Conservation (phyloP, 2,888 invertebrate species). For the Dexiosoma caninum region DNA sequence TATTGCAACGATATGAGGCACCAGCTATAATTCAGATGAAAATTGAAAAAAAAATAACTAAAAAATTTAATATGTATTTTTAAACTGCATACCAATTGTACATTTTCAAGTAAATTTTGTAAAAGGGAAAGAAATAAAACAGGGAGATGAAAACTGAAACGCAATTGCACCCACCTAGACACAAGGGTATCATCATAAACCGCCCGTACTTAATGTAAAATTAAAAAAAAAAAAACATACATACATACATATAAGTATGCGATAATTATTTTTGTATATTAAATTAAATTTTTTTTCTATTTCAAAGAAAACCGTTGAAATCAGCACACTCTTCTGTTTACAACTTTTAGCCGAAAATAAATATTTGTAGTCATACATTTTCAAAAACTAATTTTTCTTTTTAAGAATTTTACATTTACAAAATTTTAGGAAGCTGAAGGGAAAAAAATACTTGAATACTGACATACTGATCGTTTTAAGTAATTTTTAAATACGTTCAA, state of each 20-base stretch:
- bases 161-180: conserved; percentile 45
- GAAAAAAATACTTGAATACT: conserved; percentile 31
- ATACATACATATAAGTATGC: too few relatives aligned
- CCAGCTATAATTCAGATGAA: conserved; percentile 13
- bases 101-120: conserved; percentile 35
- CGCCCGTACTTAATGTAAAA: not conserved
- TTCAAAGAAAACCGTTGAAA: conserved; percentile 18
- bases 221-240: not conserved
- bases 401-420: not conserved
- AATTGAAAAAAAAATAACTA: conserved; percentile 4
- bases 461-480: conserved; percentile 7
- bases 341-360: not conserved
- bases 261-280: conserved; percentile 25
- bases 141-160: not conserved
- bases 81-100: conserved; percentile 1
- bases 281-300: not conserved
- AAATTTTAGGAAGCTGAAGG: not conserved
- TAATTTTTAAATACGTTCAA: conserved; percentile 7
- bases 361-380: conserved; percentile 17
- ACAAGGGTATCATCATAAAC: not conserved
- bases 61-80: conserved; percentile 43
- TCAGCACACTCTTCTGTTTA: conserved; percentile 32
- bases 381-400: not conserved
- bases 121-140: not conserved
- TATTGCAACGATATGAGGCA: conserved; percentile 48